Evolutionary conservation across 2,113 vertebrate genomes (phyloP).

Genomic region (Octodon degus): DNA sequence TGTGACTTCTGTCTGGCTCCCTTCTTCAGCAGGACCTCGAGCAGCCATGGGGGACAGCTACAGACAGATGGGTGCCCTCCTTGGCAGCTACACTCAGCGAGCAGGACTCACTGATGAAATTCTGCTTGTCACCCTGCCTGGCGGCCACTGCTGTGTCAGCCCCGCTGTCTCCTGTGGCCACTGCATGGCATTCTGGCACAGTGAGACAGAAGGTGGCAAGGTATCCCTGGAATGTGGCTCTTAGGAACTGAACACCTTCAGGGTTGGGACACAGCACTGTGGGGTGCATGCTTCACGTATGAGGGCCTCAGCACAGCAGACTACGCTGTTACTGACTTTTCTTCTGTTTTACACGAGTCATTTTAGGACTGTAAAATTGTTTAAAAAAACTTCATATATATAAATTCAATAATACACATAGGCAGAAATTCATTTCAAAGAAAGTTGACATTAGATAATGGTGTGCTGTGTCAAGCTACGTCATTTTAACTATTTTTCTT

Average conservation of each 20-base stretch:
- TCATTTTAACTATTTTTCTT: slow-evolving; percentile 81
- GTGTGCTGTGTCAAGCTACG: slow-evolving; percentile 80
- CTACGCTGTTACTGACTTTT: slow-evolving; percentile 72
- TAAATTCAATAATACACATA: slow-evolving; percentile 75
- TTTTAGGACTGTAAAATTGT: slow-evolving; percentile 75
- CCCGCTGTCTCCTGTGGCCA: background rate
- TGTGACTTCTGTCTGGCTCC: background rate
- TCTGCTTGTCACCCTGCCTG: background rate
- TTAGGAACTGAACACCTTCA: background rate
- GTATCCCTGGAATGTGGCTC: background rate
- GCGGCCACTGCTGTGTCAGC: background rate
- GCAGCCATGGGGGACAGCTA: background rate
- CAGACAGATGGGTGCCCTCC: background rate
- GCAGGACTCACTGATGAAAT: background rate
- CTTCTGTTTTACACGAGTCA: slow-evolving; percentile 75
- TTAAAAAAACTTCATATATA: slow-evolving; percentile 80
- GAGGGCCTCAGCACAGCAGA: background rate
- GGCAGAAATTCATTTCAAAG: slow-evolving; percentile 83
- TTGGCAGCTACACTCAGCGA: background rate
- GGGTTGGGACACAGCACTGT: background rate
- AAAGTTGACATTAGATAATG: slow-evolving; percentile 82
- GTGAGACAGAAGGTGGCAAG: background rate
- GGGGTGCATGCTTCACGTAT: background rate
- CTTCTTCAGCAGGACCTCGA: background rate
- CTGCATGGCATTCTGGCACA: background rate